Evolutionary conservation across 2,888 invertebrate genomes (phyloP).

Genomic region (Pediacus dermestoides): DNA sequence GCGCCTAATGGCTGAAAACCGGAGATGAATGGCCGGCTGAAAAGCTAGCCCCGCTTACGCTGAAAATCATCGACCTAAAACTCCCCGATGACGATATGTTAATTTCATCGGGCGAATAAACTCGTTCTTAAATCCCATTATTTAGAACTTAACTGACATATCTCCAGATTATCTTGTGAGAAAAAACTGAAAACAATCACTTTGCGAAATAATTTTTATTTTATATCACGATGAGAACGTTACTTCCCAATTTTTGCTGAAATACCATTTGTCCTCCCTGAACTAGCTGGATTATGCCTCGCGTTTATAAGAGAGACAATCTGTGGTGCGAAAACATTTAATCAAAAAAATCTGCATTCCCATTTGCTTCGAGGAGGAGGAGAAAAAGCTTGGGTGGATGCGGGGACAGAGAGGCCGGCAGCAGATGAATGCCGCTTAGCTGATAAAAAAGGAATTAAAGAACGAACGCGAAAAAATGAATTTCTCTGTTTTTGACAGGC

Average conservation of each 20-base stretch:
- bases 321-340: constrained; percentile 30
- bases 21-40: constrained; percentile 47
- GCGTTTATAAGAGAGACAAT: constrained; percentile 21
- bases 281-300: constrained; percentile 33
- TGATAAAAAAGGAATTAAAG: constrained; percentile 54
- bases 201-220: no score
- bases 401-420: constrained; percentile 30
- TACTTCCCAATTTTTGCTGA: constrained; percentile 27
- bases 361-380: constrained; percentile 7
- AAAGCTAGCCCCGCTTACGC: constrained; percentile 20
- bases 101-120: constrained; percentile 24
- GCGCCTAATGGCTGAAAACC: constrained; percentile 50
- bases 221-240: no score
- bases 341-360: constrained; percentile 38
- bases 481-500: constrained; percentile 54
- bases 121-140: not conserved
- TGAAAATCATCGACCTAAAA: constrained; percentile 29
- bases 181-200: no score
- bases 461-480: constrained; percentile 53
- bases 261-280: constrained; percentile 33
- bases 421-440: constrained; percentile 51
- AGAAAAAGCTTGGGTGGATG: constrained; percentile 23
- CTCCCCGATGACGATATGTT: constrained; percentile 34
- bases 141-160: no score
- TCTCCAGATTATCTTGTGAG: no score